Evolutionary conservation across 2,113 vertebrate species (phyloP).

Genomic region (Hirundichthys speculiger): DNA sequence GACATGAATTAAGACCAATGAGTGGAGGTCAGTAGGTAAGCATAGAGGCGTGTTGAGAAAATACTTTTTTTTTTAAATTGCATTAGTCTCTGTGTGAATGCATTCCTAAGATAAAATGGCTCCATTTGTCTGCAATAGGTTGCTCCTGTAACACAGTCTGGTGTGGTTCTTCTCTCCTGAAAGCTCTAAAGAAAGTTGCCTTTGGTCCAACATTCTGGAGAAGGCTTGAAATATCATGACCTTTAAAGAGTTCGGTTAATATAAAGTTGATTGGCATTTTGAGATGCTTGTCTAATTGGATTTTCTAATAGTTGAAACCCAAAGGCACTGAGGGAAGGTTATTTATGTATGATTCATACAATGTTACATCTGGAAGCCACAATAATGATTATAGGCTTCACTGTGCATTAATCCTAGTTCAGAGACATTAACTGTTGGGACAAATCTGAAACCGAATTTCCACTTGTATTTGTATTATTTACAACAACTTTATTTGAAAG

Average conservation of each 20-base stretch:
- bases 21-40: slow-evolving; percentile 3
- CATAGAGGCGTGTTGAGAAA: neutral
- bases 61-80: neutral
- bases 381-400: slow-evolving; percentile 14
- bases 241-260: slow-evolving; percentile 47
- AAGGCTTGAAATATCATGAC: slow-evolving; percentile 64
- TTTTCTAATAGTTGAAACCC: slow-evolving; percentile 33
- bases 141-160: neutral
- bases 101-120: neutral
- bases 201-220: slow-evolving; percentile 12
- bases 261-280: slow-evolving; percentile 53
- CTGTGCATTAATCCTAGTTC: neutral
- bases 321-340: slow-evolving; percentile 41
- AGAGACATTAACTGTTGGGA: neutral
- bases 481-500: too few relatives aligned
- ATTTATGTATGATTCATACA: slow-evolving; percentile 22
- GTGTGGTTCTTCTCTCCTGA: slow-evolving; percentile 14
- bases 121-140: neutral
- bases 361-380: slow-evolving; percentile 12
- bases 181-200: slow-evolving; percentile 18
- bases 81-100: neutral
- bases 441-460: neutral
- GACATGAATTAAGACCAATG: slow-evolving; percentile 12
- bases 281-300: slow-evolving; percentile 24
- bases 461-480: neutral